Evolutionary conservation across 92 coral and sea anemone genomes (phyloP), one percentile per base, ranked within the genome.

Genomic region (Umimayanthus kanabou): DNA sequence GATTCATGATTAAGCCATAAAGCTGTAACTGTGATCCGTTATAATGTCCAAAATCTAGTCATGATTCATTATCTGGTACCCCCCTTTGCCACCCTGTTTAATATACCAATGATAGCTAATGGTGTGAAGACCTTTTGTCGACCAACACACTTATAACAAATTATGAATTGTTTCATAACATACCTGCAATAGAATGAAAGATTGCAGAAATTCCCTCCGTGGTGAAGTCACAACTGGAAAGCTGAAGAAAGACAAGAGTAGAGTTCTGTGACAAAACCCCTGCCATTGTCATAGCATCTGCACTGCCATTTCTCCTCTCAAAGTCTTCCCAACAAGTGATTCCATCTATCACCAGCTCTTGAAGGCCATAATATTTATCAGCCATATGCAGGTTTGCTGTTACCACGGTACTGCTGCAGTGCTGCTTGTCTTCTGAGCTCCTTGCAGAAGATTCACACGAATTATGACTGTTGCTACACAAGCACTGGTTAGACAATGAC

Each of bases 141-240:
- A 33, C 37, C 37, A 33, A 33, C 37, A 33, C 1, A 33, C 37
- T n/a, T n/a, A 33, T 33, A 33, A 33, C 37, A 33, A 33, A 33
- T 33, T 33, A 33, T 33, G 37, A 33, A 33, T 2, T 33, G 37
- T 33, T 33, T 33, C 2, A 33, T 71, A 23, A 13, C 42, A 73
- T 39, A 83, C 87, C 87, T 83, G 87, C 87, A n/a, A 83, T 83
- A 20, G 87, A 83, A 28, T 42, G 87, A 39, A 83, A 83, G 13
- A 83, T 83, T 14, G 78, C 43, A 42, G 87, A 83, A 70, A 71
- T 26, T 30, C 87, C 87, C 13, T 70, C 47, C 25, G 77, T 83
- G 14, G 25, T 83, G 61, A 83, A 15, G 67, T 10, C 30, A 33
- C 78, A 83, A 1, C 20, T 3, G 16, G 87, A 13, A 43, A 83